Evolutionary conservation across 2,797 vertebrate genomes (phyloP).

Genomic region (Paramormyrops hopkinsi): DNA sequence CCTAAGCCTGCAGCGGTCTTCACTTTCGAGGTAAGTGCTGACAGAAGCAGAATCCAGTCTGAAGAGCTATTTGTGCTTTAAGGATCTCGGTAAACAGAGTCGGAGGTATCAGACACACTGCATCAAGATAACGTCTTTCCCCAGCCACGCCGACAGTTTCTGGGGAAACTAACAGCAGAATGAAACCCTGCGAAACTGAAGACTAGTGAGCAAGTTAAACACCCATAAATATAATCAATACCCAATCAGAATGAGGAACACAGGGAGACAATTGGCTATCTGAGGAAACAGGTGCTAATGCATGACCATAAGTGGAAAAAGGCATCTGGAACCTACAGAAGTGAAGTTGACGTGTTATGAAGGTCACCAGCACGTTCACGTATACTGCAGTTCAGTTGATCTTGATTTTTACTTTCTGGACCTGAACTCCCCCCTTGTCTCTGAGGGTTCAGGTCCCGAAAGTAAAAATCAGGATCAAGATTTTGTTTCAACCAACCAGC

Average conservation of each 20-base stretch:
- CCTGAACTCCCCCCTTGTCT: no score
- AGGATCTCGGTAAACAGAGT: not conserved
- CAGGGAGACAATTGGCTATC: not conserved
- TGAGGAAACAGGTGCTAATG: not conserved
- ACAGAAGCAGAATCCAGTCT: not conserved
- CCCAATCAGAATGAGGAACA: not conserved
- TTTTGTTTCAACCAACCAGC: not conserved
- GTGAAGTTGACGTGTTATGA: not conserved
- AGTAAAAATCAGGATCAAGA: not conserved
- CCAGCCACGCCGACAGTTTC: not conserved
- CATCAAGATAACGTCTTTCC: not conserved
- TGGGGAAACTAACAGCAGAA: not conserved
- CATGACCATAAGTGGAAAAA: not conserved
- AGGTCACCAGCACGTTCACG: not conserved
- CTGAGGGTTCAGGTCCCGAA: not conserved
- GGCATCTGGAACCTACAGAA: not conserved
- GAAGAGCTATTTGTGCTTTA: not conserved
- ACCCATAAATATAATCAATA: not conserved
- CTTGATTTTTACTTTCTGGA: no score
- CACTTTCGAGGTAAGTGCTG: not conserved
- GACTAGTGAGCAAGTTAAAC: not conserved
- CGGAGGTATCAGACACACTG: not conserved
- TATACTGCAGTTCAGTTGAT: not conserved
- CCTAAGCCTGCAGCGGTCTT: not conserved
- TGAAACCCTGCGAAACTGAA: not conserved